Conservation (phyloP, 2,888 invertebrate species). For the Dynastes maya region DNA sequence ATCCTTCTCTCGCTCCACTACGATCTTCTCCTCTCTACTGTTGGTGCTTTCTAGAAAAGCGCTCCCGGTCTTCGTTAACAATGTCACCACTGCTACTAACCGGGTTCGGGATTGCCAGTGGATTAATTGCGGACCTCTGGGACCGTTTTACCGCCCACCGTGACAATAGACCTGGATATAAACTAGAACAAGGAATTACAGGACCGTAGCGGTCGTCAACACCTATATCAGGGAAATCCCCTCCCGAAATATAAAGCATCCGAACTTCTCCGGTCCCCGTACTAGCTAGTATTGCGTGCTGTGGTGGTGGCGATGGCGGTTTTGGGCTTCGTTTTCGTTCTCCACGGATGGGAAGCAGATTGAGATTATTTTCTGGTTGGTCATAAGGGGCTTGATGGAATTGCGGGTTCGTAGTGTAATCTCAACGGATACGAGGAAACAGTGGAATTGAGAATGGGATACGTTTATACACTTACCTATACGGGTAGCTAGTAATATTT, state of each 20-base stretch:
- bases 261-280: slow-evolving; percentile 42
- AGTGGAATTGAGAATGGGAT: slow-evolving; percentile 30
- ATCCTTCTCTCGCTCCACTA: neutral
- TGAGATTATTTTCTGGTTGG: slow-evolving; percentile 43
- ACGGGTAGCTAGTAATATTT: neutral
- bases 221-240: slow-evolving; percentile 65
- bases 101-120: slow-evolving; percentile 64
- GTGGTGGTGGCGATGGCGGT: slow-evolving; percentile 11
- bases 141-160: slow-evolving; percentile 66
- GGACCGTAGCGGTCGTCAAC: slow-evolving; percentile 64
- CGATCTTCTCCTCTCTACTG: slow-evolving; percentile 33
- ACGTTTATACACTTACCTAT: slow-evolving; percentile 49
- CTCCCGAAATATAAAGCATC: slow-evolving; percentile 57
- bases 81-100: slow-evolving; percentile 51
- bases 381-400: neutral
- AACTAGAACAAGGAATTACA: slow-evolving; percentile 66
- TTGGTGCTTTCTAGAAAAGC: slow-evolving; percentile 3
- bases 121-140: slow-evolving; percentile 68
- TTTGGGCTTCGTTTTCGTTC: slow-evolving; percentile 5
- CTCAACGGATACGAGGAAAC: slow-evolving; percentile 39
- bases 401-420: slow-evolving; percentile 41
- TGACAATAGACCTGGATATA: slow-evolving; percentile 66
- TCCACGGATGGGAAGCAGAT: slow-evolving; percentile 35
- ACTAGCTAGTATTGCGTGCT: slow-evolving; percentile 15
- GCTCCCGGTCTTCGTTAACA: slow-evolving; percentile 9